Conservation (phyloP, 2,888 invertebrate genomes). For the Drosophila fungiperda region DNA sequence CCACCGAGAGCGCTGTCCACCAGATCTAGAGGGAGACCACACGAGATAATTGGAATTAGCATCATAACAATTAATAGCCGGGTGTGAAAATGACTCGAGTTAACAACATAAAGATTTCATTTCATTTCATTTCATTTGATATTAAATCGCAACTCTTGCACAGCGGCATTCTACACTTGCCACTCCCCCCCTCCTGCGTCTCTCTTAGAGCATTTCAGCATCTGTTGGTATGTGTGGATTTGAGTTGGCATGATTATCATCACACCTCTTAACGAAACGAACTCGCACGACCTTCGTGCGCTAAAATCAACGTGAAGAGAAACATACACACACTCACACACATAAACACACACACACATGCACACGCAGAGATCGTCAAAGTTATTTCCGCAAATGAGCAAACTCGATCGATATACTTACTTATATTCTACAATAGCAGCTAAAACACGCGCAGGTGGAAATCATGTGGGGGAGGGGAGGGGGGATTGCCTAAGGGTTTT, state of each 20-base stretch:
- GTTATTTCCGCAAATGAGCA: conserved; percentile 82
- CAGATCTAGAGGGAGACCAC: conserved; percentile 88
- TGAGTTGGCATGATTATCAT: conserved; percentile 45
- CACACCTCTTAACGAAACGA: conserved; percentile 79
- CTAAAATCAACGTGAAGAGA: conserved; percentile 63
- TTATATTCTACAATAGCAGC: conserved; percentile 18
- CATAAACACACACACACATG: background rate
- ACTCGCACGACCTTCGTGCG: conserved; percentile 79
- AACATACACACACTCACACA: conserved; percentile 38
- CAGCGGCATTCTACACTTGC: background rate
- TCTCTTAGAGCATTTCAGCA: background rate
- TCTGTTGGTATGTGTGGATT: background rate
- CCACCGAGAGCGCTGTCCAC: conserved; percentile 95
- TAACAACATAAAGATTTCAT: conserved; percentile 62
- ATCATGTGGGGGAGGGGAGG: background rate
- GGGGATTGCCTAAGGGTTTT: background rate
- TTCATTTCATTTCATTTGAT: conserved; percentile 31
- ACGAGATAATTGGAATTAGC: conserved; percentile 49
- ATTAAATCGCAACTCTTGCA: conserved; percentile 2
- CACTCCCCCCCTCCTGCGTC: background rate
- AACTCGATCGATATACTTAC: conserved; percentile 67
- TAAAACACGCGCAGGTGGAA: conserved; percentile 54
- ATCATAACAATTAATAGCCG: conserved; percentile 70
- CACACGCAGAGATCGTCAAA: conserved; percentile 60
- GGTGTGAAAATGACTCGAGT: conserved; percentile 76